Percentiles rank a stretch among this genome's conserved stretches.
Conservation (phyloP, 2,888 invertebrate species). For the Conops quadrifasciatus region DNA sequence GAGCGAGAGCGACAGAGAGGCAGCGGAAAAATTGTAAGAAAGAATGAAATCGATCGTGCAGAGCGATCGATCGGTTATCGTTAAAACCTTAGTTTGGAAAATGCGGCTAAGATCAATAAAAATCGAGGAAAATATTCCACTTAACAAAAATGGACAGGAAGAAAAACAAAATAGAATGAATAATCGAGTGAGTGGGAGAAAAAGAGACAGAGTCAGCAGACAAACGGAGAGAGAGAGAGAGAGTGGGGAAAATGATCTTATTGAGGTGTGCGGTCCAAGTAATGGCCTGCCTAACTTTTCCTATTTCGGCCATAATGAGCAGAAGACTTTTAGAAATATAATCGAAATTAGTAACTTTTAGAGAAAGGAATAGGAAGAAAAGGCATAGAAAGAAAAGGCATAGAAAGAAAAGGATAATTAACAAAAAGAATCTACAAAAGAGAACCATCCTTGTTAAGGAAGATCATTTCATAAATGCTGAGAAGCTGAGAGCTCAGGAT, state of each 20-base stretch:
- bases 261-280: too few relatives aligned
- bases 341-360: too few relatives aligned
- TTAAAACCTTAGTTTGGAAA: conserved; percentile 29
- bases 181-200: not conserved
- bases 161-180: not conserved
- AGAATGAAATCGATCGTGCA: conserved; percentile 27
- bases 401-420: not conserved
- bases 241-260: not conserved
- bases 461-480: not conserved
- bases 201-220: not conserved
- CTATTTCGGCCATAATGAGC: not conserved
- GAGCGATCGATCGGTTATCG: conserved; percentile 39
- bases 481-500: not conserved
- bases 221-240: not conserved
- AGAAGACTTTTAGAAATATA: not conserved
- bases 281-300: too few relatives aligned
- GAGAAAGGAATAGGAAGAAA: too few relatives aligned
- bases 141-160: conserved; percentile 35
- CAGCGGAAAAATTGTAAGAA: not conserved
- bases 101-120: conserved; percentile 42
- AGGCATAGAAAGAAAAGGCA: not conserved
- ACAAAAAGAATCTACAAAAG: conserved; percentile 1
- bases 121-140: conserved; percentile 35
- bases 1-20: not conserved
- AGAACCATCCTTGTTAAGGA: conserved; percentile 4